Evolutionary conservation across 2,888 invertebrate species (phyloP), one percentile per base, ranked within the genome.

Genomic region (Callyntrura guangdongensis): DNA sequence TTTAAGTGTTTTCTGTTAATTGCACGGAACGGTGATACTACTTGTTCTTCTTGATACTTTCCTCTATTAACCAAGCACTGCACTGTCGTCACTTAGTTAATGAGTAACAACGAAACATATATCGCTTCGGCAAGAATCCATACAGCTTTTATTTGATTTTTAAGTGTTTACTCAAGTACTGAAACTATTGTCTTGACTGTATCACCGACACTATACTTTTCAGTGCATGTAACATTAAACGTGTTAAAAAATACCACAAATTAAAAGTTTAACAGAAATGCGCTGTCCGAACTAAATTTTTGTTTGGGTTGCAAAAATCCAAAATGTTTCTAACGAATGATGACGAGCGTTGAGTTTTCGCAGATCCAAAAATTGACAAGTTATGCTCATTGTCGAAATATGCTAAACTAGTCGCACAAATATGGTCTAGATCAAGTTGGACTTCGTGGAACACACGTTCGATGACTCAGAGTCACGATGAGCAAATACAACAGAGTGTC

Each of bases 1-100:
- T 22, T 64, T 22, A 64, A 17, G 17, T 6, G 36, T 36, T 74
- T 49, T 74, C 14, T 74, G 20, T 14, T 74, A 74, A 79, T 56
- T 59, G 79, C 56, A 56, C 36, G 83, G 83, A 83, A 61, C 36
- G 81, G n/a, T 81, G 59, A 20, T 45, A 81, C 59, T 36, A 45
- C 27, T 36, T 64, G 36, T 36, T 82, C 64, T 47, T 61, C n/a
- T n/a, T 20, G 27, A 17, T 59, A 47, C 17, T 64, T 79, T 79
- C 79, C 64, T 61, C 64, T 47, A 64, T 64, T 67, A 64, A 83
- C 64, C 47, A 83, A 45, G 22, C 67, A 64, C 64, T 49, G 36
- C 6, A n/a, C n/a, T 6, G 64, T 61, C 59, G 61, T 61, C 81
- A 81, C 81, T 59, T 81, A 45, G 74, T 17, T 74, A 77, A 53